Conservation (phyloP, 30 jellyfish, hydroid and myxozoan genomes). For the Pelagia noctiluca region DNA sequence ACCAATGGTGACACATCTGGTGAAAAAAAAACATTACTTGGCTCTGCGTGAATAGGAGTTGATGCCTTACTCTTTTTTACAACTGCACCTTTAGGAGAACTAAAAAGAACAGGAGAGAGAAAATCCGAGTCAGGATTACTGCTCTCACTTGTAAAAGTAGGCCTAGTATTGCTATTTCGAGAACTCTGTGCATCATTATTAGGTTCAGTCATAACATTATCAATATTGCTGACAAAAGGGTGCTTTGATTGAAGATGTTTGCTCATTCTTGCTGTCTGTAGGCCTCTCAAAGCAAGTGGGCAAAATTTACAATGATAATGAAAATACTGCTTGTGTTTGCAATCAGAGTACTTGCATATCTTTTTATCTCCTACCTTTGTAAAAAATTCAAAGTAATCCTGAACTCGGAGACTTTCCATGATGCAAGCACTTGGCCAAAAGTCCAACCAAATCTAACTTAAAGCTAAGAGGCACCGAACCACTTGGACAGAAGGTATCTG, state of each 20-base stretch:
- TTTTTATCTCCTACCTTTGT: slow-evolving; percentile 62
- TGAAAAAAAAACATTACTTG: slow-evolving; percentile 11
- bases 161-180: neutral
- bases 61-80: slow-evolving; percentile 18
- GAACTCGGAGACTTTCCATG: slow-evolving; percentile 72
- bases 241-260: neutral
- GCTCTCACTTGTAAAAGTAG: slow-evolving; percentile 12
- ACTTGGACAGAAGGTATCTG: no score
- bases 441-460: no score
- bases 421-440: no score
- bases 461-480: no score
- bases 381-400: slow-evolving; percentile 45
- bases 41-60: slow-evolving; percentile 10
- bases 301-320: slow-evolving; percentile 65
- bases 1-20: slow-evolving; percentile 14
- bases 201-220: neutral
- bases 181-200: neutral
- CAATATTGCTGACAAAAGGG: neutral
- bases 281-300: slow-evolving; percentile 25
- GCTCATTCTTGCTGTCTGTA: neutral
- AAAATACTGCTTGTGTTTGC: no score
- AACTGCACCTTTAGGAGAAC: neutral
- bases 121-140: slow-evolving; percentile 33
- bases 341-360: slow-evolving; percentile 36
- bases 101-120: neutral